Evolutionary conservation across 2,113 vertebrate genomes (phyloP), one percentile per base, ranked within the genome.

Genomic region (Saimiri boliviensis): DNA sequence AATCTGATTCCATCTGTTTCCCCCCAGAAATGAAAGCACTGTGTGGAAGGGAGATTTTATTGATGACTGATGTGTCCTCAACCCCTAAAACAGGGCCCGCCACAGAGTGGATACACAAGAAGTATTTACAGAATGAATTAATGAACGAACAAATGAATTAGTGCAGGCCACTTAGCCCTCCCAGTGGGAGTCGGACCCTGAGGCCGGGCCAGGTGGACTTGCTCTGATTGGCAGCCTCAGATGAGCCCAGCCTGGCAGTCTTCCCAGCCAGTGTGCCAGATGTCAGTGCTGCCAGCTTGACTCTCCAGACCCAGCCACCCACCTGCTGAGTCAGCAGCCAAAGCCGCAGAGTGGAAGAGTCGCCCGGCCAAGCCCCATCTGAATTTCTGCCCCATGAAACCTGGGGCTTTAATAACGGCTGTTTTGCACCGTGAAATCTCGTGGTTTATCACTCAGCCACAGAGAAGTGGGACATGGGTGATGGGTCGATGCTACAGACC

Each of bases 291-390:
- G 0, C 52, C 79, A 3, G 5, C 23, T 10, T 2, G 60, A 58
- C 11, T 63, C 25, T 66, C 42, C 23, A 66, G 49, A 32, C n/a
- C 60, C 71, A 49, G 52, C n/a, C 35, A 2, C 71, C 71, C 37
- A 21, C 14, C 45, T 2, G 19, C 9, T 0, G 8, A 80, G 66
- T 21, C 30, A 30, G 16, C 7, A 2, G 45, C 19, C 42, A 42
- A 12, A 32, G 70, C 21, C 49, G 0, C 8, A 14, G 49, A 14
- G 71, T 27, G 4, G 70, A 30, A 8, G 70, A 30, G 5, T 8
- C 6, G 1, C 14, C 16, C 14, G 0, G 1, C 60, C 14, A 37
- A 1, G 10, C 35, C 49, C 10, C 0, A 0, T 21, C 5, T 2
- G 49, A 14, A 0, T 14, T 37, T 32, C 42, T 16, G 42, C 25